phyloP scores from a whole-genome alignment of 2,888 invertebrate genomes.

The Rhagonycha fulva region DNA sequence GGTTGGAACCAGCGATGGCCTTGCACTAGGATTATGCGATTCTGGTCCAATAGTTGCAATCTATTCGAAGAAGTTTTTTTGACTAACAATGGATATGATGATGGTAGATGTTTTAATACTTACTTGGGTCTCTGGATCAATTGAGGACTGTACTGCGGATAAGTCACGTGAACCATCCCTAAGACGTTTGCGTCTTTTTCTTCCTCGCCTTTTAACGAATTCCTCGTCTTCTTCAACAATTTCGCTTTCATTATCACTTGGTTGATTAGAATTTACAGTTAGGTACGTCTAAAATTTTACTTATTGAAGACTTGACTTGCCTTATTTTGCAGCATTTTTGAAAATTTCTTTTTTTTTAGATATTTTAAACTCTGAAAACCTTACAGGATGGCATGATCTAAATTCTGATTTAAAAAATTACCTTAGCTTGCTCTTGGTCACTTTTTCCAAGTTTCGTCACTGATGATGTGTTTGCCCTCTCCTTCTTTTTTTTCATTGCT shows the following conservation, averaged over 20 bases:
- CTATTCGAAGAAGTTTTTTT: slow-evolving; percentile 17
- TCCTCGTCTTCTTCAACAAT: slow-evolving; percentile 59
- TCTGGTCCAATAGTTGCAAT: slow-evolving; percentile 53
- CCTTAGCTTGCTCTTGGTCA: background rate
- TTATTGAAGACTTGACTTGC: too few species aligned
- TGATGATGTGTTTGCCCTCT: slow-evolving; percentile 15
- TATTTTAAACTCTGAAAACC: too few species aligned
- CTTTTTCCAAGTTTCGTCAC: slow-evolving; percentile 10
- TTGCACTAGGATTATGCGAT: slow-evolving; percentile 69
- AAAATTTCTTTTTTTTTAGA: too few species aligned
- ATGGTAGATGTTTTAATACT: background rate
- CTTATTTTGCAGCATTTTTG: too few species aligned
- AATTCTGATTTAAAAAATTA: background rate
- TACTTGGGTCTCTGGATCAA: slow-evolving; percentile 75
- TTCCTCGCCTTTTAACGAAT: slow-evolving; percentile 63
- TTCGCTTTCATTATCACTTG: slow-evolving; percentile 36
- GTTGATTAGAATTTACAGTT: slow-evolving; percentile 57
- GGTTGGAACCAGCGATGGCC: slow-evolving; percentile 65
- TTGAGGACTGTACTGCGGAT: slow-evolving; percentile 48
- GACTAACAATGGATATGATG: background rate
- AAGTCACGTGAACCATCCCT: slow-evolving; percentile 49
- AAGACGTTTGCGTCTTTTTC: slow-evolving; percentile 55
- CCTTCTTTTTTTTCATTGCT: slow-evolving; percentile 11
- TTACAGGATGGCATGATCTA: too few species aligned
- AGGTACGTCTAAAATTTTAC: slow-evolving; percentile 10